Evolutionary conservation across 2,888 invertebrate genomes (phyloP), one percentile per base, ranked within the genome.

Genomic region (Spilosoma lubricipeda): DNA sequence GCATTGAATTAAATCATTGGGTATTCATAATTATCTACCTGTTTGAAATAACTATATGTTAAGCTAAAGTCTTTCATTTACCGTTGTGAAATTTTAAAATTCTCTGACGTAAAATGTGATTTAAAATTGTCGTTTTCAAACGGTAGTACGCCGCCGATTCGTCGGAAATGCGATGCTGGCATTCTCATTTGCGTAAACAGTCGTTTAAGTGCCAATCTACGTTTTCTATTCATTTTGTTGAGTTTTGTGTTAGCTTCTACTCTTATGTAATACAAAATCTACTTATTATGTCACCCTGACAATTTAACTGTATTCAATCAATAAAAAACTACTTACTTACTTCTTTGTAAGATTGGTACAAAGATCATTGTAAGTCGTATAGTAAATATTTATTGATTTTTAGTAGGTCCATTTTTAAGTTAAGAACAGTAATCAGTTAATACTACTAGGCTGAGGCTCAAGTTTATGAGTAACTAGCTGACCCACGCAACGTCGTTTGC

Each of bases 151-250:
- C 52, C 9, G 52, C 0, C n/a, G 52, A 4, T n/a, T n/a, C 52
- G 52, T 52, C 52, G 56, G 23, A 56, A 56, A 56, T 56, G 11
- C n/a, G 52, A 52, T 23, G 56, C 56, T 56, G 56, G n/a, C 56
- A 27, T 59, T 59, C 56, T 59, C 27, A 59, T 59, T 59, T 59
- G 13, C 56, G 56, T 59, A 59, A n/a, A 59, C 56, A 59, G n/a
- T 3, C n/a, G 27, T 59, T 27, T n/a, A 59, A 59, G 27, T 59
- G 56, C 56, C 56, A 59, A 59, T 27, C n/a, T 59, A 27, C 13
- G 27, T 59, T 52, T 52, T 9, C 9, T 59, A n/a, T 27, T 59
- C 8, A n/a, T 56, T 56, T 56, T 3, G n/a, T n/a, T n/a, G 9
- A n/a, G n/a, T 8, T n/a, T n/a, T 56, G 23, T 23, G 23, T 20